Percentiles rank a stretch among this genome's conserved stretches.
These are phyloP conservation scores for Mixornis gularis DNA, from an alignment of 2,113 vertebrate species.

Conservation along the genomic window DNA sequence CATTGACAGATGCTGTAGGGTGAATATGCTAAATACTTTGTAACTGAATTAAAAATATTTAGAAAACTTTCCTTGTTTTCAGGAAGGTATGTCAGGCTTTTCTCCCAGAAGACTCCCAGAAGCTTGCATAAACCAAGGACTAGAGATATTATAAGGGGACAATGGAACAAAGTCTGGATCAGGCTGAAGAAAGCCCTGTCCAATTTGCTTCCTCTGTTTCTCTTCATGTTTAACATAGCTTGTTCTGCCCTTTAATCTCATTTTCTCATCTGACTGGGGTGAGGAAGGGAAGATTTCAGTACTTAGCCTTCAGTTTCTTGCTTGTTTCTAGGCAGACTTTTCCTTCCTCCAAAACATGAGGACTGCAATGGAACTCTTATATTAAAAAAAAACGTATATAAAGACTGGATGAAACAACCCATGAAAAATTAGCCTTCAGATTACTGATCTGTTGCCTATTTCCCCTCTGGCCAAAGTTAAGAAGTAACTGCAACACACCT, in stretches of 20 bases:
- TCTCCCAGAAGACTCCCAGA: not conserved
- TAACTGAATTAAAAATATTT: not conserved
- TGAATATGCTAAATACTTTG: not conserved
- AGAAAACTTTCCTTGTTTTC: not conserved
- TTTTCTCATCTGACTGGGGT: not conserved
- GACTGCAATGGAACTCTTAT: not conserved
- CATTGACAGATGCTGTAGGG: not conserved
- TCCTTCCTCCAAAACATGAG: not conserved
- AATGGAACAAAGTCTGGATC: not conserved
- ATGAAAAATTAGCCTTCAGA: not conserved
- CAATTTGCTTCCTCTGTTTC: not conserved
- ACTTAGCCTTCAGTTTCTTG: not conserved
- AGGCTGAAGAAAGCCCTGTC: not conserved
- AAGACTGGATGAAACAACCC: not conserved
- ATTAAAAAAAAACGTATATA: not conserved
- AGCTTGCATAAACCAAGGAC: not conserved
- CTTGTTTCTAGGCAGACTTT: not conserved
- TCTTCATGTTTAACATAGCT: not conserved
- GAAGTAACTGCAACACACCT: not conserved
- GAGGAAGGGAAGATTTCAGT: not conserved
- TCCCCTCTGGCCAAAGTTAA: not conserved
- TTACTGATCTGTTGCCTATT: not conserved
- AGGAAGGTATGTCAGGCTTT: not conserved
- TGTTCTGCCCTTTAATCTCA: not conserved
- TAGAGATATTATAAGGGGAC: not conserved